Evolutionary conservation across 2,888 invertebrate species (phyloP).

Genomic region (Lasioglossum vierecki): DNA sequence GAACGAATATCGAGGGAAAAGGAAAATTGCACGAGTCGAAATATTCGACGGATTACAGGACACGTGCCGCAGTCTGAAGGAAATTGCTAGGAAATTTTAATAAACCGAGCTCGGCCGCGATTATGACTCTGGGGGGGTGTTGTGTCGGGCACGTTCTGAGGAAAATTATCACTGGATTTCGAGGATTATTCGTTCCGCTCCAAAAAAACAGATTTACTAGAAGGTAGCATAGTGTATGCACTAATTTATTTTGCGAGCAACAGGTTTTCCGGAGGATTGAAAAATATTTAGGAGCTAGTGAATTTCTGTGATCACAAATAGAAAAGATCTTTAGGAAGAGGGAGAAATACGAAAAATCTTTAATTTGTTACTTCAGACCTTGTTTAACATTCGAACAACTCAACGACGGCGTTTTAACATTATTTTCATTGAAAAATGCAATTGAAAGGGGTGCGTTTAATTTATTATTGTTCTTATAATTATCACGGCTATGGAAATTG

Average conservation of each 20-base stretch:
- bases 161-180: not conserved
- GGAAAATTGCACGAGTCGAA: slow-evolving; percentile 53
- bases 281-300: not conserved
- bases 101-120: slow-evolving; percentile 25
- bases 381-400: not conserved
- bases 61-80: slow-evolving; percentile 51
- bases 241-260: not conserved
- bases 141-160: not conserved
- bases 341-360: not conserved
- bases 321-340: not conserved
- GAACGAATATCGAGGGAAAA: slow-evolving; percentile 53
- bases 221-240: not conserved
- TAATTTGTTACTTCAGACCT: not conserved
- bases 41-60: slow-evolving; percentile 62
- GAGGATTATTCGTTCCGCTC: not conserved
- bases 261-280: not conserved
- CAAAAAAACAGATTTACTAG: not conserved
- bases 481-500: not conserved
- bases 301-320: not conserved
- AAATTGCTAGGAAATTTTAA: slow-evolving; percentile 64
- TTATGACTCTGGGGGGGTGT: slow-evolving; percentile 17
- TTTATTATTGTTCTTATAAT: no score
- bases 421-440: not conserved
- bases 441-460: not conserved
- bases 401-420: not conserved